Conservation (phyloP, 1,140 invertebrate species). For the Caenorhabditis latens region DNA sequence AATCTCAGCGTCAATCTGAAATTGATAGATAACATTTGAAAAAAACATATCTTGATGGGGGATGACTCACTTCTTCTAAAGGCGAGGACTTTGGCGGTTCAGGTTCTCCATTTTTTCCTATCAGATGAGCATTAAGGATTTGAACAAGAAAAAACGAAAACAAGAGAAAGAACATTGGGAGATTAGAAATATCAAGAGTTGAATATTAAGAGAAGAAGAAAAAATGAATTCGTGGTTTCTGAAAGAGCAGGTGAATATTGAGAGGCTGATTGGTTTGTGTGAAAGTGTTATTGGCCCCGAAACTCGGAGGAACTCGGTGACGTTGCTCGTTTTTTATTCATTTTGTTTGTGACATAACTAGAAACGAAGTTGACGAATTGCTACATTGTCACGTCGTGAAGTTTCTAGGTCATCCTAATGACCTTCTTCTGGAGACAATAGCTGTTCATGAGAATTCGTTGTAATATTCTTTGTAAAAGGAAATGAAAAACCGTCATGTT, state of each 20-base stretch:
- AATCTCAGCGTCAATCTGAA: constrained; percentile 30
- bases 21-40: background rate
- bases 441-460: background rate
- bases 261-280: background rate
- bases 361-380: too few relatives aligned
- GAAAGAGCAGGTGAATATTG: background rate
- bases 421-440: background rate
- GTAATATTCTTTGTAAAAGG: background rate
- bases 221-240: background rate
- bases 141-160: too few relatives aligned
- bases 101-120: background rate
- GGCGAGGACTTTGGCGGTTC: background rate
- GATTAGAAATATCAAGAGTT: background rate
- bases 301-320: background rate
- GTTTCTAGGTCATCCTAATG: background rate
- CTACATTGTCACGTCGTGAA: too few relatives aligned
- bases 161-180: background rate
- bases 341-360: too few relatives aligned
- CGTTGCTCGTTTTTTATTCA: background rate
- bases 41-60: background rate
- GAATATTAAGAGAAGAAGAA: background rate
- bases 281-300: background rate
- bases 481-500: background rate
- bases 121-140: background rate
- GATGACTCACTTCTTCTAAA: constrained; percentile 20